Evolutionary conservation across 2,113 vertebrate genomes (phyloP).

Genomic region (Ornithorhynchus anatinus): DNA sequence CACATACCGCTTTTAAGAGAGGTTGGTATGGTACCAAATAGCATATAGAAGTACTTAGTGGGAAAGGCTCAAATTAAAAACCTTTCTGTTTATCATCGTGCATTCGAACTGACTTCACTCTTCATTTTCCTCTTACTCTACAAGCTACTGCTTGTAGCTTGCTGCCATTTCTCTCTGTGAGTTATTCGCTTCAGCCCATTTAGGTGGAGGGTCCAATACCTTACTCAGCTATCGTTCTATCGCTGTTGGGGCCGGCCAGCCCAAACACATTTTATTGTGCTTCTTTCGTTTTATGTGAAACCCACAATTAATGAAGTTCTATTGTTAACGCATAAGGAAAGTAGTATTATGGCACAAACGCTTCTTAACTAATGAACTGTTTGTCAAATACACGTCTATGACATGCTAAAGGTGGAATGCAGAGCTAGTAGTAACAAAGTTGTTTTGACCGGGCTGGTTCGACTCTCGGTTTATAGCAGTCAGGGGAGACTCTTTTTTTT

Average conservation of each 20-base stretch:
- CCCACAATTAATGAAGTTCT: conserved; percentile 41
- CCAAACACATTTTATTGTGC: conserved; percentile 31
- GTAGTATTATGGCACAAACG: conserved; percentile 16
- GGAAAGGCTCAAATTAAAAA: conserved; percentile 3
- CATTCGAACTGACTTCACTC: conserved; percentile 12
- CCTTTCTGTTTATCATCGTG: neutral
- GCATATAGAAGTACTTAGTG: neutral
- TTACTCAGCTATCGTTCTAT: conserved; percentile 33
- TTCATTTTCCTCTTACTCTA: neutral
- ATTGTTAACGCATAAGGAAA: conserved; percentile 24
- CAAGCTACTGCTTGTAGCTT: conserved; percentile 7
- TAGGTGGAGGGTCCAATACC: conserved; percentile 23
- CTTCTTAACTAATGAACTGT: conserved; percentile 38
- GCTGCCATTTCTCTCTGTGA: conserved; percentile 16
- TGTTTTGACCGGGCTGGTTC: conserved; percentile 20
- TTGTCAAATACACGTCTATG: conserved; percentile 29
- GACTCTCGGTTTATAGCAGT: neutral
- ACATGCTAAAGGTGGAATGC: conserved; percentile 18
- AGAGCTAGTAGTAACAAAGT: conserved; percentile 22
- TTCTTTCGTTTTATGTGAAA: conserved; percentile 32
- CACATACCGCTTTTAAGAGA: conserved; percentile 1
- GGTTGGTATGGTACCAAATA: neutral
- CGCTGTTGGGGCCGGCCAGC: conserved; percentile 8
- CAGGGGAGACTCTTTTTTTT: conserved; percentile 12
- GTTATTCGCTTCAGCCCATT: conserved; percentile 2